phyloP scores from a whole-genome alignment of 2,113 vertebrate genomes.

The Arvicanthis niloticus region DNA sequence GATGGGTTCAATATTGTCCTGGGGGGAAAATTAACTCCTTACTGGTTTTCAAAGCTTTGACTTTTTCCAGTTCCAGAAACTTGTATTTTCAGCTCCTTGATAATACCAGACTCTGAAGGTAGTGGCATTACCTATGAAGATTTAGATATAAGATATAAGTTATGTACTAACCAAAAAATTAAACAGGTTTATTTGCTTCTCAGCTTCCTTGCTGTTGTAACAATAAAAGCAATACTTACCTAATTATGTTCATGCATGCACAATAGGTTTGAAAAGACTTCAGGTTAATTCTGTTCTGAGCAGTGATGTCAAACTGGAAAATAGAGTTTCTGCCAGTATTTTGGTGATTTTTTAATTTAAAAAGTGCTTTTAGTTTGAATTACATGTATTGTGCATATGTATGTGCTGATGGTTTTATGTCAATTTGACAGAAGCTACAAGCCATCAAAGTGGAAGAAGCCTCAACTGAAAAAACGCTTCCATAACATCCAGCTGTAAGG shows the following conservation, averaged over 20 bases:
- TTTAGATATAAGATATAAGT: conserved; percentile 62
- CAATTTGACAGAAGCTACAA: background rate
- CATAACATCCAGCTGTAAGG: background rate
- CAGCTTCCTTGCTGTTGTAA: background rate
- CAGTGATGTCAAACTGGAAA: conserved; percentile 74
- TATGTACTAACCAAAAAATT: conserved; percentile 67
- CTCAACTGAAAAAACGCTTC: background rate
- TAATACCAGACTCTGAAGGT: conserved; percentile 32
- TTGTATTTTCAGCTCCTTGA: background rate
- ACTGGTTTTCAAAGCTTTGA: conserved; percentile 54
- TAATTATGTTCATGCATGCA: conserved; percentile 49
- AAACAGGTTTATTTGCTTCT: conserved; percentile 26
- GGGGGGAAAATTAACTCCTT: conserved; percentile 33
- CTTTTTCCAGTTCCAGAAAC: conserved; percentile 62
- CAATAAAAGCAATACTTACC: background rate
- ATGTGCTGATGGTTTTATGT: background rate
- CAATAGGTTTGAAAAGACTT: conserved; percentile 43
- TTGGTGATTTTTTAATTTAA: conserved; percentile 54
- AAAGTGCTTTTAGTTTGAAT: background rate
- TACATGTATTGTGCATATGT: background rate
- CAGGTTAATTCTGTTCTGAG: conserved; percentile 26
- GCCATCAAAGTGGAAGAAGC: background rate
- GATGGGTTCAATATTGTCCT: conserved; percentile 39
- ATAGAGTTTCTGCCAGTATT: conserved; percentile 33
- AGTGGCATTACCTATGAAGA: background rate